Conservation (phyloP, 2,888 invertebrate species). For the Dryococelus australis region DNA sequence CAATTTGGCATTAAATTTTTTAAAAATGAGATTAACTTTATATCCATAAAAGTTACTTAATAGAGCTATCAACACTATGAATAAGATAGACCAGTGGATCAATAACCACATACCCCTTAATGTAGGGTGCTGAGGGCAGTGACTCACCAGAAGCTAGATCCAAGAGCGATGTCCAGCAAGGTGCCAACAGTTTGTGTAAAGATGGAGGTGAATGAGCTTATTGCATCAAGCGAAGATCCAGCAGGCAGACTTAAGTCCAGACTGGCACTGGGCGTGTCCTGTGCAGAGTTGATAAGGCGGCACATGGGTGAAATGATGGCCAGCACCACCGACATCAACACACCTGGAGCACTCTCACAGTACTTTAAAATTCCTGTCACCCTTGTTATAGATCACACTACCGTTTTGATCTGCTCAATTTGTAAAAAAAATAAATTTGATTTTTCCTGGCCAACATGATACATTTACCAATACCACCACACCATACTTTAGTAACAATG, state of each 20-base stretch:
- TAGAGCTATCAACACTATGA: no score
- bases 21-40: no score
- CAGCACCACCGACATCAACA: conserved; percentile 67
- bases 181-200: conserved; percentile 36
- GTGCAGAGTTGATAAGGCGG: conserved; percentile 53
- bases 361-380: background rate
- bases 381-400: background rate
- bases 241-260: background rate
- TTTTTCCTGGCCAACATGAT: no score
- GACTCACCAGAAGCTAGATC: conserved; percentile 44
- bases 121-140: background rate
- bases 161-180: conserved; percentile 41
- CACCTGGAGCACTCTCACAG: conserved; percentile 51
- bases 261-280: background rate
- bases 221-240: background rate
- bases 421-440: no score
- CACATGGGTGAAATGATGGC: conserved; percentile 70
- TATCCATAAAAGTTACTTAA: no score
- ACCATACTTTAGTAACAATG: no score
- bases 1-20: no score
- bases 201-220: conserved; percentile 27
- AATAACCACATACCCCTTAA: no score
- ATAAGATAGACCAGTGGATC: no score
- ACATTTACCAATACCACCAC: no score
- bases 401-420: no score